These are phyloP conservation scores for Ariolimax columbianus DNA, from an alignment of 2,888 invertebrate species.

Conservation along the genomic window DNA sequence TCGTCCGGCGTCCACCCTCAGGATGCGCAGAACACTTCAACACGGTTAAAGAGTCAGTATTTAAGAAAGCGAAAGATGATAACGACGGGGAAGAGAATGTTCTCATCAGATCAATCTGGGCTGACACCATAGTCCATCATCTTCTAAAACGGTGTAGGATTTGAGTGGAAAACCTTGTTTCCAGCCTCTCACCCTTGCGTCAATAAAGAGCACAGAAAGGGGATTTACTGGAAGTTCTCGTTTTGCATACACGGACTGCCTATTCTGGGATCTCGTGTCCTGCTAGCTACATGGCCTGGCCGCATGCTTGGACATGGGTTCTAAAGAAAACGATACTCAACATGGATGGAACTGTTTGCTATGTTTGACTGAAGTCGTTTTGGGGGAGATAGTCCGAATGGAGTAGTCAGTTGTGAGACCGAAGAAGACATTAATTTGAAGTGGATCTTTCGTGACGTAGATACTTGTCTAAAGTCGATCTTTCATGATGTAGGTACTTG, in stretches of 20 bases:
- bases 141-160: conserved; percentile 7
- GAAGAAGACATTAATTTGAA: no score
- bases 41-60: neutral
- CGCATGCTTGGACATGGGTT: conserved; percentile 1
- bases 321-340: neutral
- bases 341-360: neutral
- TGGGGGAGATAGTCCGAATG: no score
- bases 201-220: conserved; percentile 21
- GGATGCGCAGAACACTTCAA: neutral
- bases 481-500: no score
- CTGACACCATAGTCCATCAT: conserved; percentile 20
- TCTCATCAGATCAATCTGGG: neutral
- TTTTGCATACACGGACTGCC: conserved; percentile 36
- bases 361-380: neutral
- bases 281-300: neutral
- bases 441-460: no score
- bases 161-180: conserved; percentile 39
- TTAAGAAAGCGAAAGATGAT: neutral
- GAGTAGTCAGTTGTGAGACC: no score
- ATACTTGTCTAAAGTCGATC: no score
- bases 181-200: conserved; percentile 11
- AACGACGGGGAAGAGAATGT: neutral
- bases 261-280: conserved; percentile 18
- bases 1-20: neutral
- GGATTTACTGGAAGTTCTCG: conserved; percentile 6